Conservation (phyloP, 2,888 invertebrate genomes). For the Cheilosia pagana region DNA sequence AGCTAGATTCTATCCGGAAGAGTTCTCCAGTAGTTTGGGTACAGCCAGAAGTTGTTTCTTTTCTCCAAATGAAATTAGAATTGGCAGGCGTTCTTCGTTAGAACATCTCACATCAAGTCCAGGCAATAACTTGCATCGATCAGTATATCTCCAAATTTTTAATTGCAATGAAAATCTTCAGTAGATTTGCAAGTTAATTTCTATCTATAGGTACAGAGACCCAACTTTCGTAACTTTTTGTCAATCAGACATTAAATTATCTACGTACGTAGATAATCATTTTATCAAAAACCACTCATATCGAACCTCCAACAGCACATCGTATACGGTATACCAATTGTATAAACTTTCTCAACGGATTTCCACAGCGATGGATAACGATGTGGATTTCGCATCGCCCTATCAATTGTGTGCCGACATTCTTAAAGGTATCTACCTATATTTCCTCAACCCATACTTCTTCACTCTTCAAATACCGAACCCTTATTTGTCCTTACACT, state of each 20-base stretch:
- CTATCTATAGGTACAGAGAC: background rate
- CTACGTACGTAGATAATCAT: background rate
- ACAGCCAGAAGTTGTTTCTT: too few relatives aligned
- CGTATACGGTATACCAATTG: slow-evolving; percentile 2
- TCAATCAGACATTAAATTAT: too few relatives aligned
- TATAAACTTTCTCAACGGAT: slow-evolving; percentile 2
- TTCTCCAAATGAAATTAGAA: too few relatives aligned
- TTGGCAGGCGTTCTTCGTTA: too few relatives aligned
- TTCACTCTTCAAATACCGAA: slow-evolving; percentile 19
- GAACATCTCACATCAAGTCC: too few relatives aligned
- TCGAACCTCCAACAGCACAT: slow-evolving; percentile 24
- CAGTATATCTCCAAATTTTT: too few relatives aligned
- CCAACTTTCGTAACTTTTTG: too few relatives aligned
- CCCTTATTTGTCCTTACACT: slow-evolving; percentile 27
- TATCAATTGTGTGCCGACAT: slow-evolving; percentile 9
- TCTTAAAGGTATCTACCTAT: background rate
- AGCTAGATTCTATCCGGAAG: too few relatives aligned
- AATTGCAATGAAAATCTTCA: too few relatives aligned
- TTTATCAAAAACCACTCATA: background rate
- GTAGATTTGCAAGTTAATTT: background rate
- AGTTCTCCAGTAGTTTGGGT: too few relatives aligned
- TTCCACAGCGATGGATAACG: background rate
- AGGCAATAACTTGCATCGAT: too few relatives aligned
- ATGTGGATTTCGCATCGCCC: background rate
- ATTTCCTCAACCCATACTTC: slow-evolving; percentile 18